Base-by-base conservation (phyloP, 1,140 invertebrate genomes). In the Bombus haemorrhoidalis region DNA sequence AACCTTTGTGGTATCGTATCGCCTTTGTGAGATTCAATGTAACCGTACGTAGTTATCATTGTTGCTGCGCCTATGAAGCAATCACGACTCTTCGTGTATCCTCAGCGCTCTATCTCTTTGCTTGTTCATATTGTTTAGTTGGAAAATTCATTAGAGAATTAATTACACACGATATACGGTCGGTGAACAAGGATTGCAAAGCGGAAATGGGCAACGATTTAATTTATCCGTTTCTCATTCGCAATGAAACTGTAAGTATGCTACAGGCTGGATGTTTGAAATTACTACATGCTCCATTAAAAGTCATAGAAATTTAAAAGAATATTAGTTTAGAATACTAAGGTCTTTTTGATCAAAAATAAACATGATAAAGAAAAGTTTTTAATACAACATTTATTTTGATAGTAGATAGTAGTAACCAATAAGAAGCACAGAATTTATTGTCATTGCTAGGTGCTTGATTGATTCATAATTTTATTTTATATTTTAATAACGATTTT, bases 1-100 rank as follows among this genome's bases (percentile, higher is more conserved):
- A 71, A 59, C 53, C 71, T 62, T 82, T 82, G 69, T 64, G 32
- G 8, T 34, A 10, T 43, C 12, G 22, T 25, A n/a, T 13, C 9
- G 80, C 80, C 59, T 82, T 57, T 62, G 71, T 32, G 71, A 32
- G 13, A 74, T 64, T 37, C 32, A 3, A 43, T 43, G 69, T 62
- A 62, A 64, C 53, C 34, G 39, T n/a, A 53, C 28, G 37, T 39
- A 41, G 25, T 59, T 53, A 59, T 53, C 28, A 32, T 18, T 39
- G 32, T 37, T 43, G 13, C 28, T 4, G 13, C n/a, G 41, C 39
- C 71, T 47, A 43, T 41, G 32, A 72, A 22, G 8, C 71, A 32
- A 47, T 71, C 69, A n/a, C 28, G 12, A 13, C 2, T 25, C 10
- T 62, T 25, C 69, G 12, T 15, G 1, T 5, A 32, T 72, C 13